Base-by-base conservation (phyloP, 2,888 invertebrate genomes). In the Torymus texanus region DNA sequence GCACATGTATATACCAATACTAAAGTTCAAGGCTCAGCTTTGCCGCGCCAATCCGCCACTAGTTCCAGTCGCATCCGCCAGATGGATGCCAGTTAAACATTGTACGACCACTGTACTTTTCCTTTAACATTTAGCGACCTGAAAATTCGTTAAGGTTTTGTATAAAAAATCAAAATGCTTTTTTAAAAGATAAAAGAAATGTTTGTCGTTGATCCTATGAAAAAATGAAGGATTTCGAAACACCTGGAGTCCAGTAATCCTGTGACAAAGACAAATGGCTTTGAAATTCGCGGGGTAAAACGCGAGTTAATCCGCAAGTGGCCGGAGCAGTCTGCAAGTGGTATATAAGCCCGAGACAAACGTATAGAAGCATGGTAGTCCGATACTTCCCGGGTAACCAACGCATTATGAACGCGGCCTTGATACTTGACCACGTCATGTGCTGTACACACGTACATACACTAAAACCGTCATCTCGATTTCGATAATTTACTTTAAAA, bases 331-430 rank as follows among this genome's bases (percentile, higher is more conserved):
- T 1, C 55, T 56, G 10, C 66, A 58, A 66, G 61, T 29, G 66
- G 14, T 88, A 88, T 88, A 88, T 87, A 88, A 88, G 81, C 41
- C 13, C 50, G 80, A 29, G 29, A 1, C 61, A 50, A 8, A 51
- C 0, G 2, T 0, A 0, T 10, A 0, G 0, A 79, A 0, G 65
- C 75, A 85, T 80, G 88, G 83, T 88, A 87, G 88, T 88, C 88
- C 81, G 88, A 85, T 84, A 82, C 86, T 87, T 88, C 88, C 84
- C 88, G 81, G 87, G 83, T 67, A 85, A 84, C 84, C 81, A 81
- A 82, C 83, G 84, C 86, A 84, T 83, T 84, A 82, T 86, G 85
- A 68, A 79, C 55, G 72, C 76, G 79, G 79, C 79, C 78, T 68
- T 51, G 50, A 62, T 62, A 74, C 67, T 73, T 73, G 76, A 76